phyloP scores from a whole-genome alignment of 2,113 vertebrate species.

The Platanista minor region DNA sequence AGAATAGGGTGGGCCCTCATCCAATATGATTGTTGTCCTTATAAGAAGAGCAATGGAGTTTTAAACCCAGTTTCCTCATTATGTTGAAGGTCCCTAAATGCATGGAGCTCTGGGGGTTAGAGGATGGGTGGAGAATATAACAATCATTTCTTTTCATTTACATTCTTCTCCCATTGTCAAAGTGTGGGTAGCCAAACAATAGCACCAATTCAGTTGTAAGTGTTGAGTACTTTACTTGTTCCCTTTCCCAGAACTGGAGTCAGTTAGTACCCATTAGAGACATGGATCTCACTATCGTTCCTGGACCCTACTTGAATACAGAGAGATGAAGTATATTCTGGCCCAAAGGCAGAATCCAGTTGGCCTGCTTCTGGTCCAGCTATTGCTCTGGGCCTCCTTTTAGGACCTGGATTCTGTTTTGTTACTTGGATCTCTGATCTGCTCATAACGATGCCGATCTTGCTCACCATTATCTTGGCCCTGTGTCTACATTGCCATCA shows the following conservation, averaged over 20 bases:
- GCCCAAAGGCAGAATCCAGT: too few relatives aligned
- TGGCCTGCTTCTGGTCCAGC: not conserved
- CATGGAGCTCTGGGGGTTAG: not conserved
- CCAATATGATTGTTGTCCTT: too few relatives aligned
- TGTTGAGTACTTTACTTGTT: not conserved
- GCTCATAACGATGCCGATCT: not conserved
- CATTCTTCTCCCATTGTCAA: not conserved
- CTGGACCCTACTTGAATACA: not conserved
- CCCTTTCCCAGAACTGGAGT: not conserved
- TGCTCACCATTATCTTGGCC: not conserved
- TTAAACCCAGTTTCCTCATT: not conserved
- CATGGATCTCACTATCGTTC: not conserved
- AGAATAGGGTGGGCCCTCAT: not conserved
- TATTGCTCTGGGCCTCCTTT: not conserved
- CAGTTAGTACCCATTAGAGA: not conserved
- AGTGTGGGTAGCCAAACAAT: not conserved
- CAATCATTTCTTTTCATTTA: not conserved
- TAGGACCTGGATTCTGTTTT: not conserved
- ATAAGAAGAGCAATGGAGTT: not conserved
- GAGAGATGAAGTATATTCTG: not conserved
- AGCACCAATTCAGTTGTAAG: accelerated
- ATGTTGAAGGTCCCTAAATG: not conserved
- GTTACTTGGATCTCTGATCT: not conserved
- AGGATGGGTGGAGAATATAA: not conserved
- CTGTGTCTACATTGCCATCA: not conserved